Evolutionary conservation across 2,113 vertebrate species (phyloP), one percentile per base, ranked within the genome.

Genomic region (Megaleporinus macrocephalus): DNA sequence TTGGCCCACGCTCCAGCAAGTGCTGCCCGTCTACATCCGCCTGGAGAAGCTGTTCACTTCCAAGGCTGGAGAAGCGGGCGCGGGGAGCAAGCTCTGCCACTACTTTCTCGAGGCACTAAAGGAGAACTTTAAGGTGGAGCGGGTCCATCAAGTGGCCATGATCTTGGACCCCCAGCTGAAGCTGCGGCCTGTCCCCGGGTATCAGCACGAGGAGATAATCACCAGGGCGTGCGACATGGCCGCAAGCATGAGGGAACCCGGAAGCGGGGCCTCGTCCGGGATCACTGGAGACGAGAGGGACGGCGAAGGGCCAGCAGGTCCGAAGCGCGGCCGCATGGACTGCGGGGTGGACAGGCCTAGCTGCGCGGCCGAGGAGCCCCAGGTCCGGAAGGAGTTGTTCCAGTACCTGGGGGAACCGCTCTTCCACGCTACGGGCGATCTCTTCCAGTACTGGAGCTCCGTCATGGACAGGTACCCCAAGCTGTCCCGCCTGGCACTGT

Each of bases 31-130:
- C 89, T 99, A 99, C 1, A 95, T 98, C 73, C 94, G 95, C 83
- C 89, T 99, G 91, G 98, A 99, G 94, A 99, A 98, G 91, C 97
- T 99, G n/a, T 99, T 98, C 91, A 99, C 97, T 14, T 94, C 97
- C 89, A 99, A 99, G 94, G 98, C 98, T 33, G 97, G 98, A 0
- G 98, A 98, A 1, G 97, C 96, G 0, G 97, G 97, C 0, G 92
- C 96, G 0, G 96, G 97, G 89, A 98, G 97, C 93, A 99, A 98
- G 87, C 95, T 99, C 73, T 99, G 97, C 93, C 98, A 99, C 91
- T 98, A 98, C 92, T 98, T 99, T 86, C 91, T 99, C 51, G 98
- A 99, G 88, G 97, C 97, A 0, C 93, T 99, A 72, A 99, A 99
- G 89, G 98, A 99, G 93, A 98, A 99, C 91, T 99, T 99, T 90